These are phyloP conservation scores for Argyrosomus japonicus DNA, from an alignment of 2,113 vertebrate species.

Conservation along the genomic window DNA sequence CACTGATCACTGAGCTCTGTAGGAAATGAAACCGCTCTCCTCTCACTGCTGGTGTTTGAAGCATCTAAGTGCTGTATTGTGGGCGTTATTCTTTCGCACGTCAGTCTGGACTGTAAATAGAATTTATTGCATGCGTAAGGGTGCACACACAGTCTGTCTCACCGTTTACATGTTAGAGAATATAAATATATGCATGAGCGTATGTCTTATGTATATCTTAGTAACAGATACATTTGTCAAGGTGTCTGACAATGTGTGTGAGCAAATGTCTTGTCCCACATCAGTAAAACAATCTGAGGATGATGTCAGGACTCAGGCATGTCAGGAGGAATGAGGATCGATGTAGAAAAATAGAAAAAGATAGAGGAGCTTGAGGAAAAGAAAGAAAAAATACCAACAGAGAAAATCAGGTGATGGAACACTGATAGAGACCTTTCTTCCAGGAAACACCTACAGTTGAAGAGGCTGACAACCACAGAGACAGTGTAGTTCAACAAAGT, in stretches of 20 bases:
- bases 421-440: not conserved
- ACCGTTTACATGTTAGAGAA: not conserved
- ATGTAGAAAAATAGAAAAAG: not conserved
- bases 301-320: constrained; percentile 22
- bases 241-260: not conserved
- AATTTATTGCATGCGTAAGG: not conserved
- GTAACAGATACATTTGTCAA: not conserved
- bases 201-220: not conserved
- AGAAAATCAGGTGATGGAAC: not conserved
- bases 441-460: not conserved
- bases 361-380: not conserved
- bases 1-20: not conserved
- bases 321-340: constrained; percentile 26
- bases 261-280: not conserved
- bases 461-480: not conserved
- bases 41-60: not conserved
- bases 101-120: not conserved
- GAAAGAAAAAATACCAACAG: not conserved
- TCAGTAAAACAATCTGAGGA: constrained; percentile 14
- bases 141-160: not conserved
- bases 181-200: constrained; percentile 1
- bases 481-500: not conserved
- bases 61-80: no score
- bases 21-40: not conserved
- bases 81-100: not conserved